Evolutionary conservation across 2,888 invertebrate genomes (phyloP).

Genomic region (Mamestra brassicae): DNA sequence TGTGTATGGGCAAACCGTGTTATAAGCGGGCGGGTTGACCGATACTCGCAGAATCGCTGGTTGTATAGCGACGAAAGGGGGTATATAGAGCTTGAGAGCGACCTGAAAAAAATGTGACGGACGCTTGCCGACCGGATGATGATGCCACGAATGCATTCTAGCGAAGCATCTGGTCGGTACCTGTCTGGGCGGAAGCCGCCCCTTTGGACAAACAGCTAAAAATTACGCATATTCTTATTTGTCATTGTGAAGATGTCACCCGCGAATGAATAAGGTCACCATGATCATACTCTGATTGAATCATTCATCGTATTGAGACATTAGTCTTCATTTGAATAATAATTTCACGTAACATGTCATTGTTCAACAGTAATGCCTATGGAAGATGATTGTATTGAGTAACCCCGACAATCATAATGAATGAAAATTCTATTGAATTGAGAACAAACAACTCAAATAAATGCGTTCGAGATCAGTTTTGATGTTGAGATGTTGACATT

Average conservation of each 20-base stretch:
- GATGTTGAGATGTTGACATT: background rate
- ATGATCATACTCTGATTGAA: conserved; percentile 43
- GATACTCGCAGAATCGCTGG: no score
- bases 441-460: conserved; percentile 34
- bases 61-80: no score
- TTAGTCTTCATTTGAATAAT: conserved; percentile 47
- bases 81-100: no score
- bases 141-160: no score
- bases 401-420: conserved; percentile 27
- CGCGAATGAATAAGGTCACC: conserved; percentile 36
- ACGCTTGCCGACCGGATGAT: no score
- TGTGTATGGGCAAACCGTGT: no score
- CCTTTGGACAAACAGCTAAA: background rate
- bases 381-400: conserved; percentile 39
- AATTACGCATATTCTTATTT: background rate
- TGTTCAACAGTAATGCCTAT: conserved; percentile 44
- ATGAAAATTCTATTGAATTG: conserved; percentile 47
- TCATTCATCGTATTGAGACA: conserved; percentile 44
- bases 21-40: no score
- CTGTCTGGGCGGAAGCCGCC: no score
- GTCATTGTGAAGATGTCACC: conserved; percentile 8
- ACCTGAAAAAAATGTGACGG: no score
- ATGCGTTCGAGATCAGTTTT: background rate
- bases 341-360: conserved; percentile 49
- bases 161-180: no score